Percentiles rank a stretch among this genome's conserved stretches.
Evolutionary conservation across 2,888 invertebrate genomes (phyloP).

Genomic region (Brachyptera putata): DNA sequence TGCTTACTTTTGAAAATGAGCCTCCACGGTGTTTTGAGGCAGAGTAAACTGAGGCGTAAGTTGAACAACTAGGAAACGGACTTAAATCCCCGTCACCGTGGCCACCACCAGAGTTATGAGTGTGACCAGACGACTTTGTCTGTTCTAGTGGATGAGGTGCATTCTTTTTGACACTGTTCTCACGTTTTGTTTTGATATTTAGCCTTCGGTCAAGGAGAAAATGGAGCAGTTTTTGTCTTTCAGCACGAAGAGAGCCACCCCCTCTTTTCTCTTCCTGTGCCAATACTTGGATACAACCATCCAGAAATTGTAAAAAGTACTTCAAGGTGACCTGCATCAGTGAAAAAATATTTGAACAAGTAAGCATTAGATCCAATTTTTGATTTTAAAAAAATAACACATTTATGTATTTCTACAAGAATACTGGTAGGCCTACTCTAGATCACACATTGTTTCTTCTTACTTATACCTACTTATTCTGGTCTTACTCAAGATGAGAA

Average conservation of each 20-base stretch:
- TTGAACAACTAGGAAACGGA: background rate
- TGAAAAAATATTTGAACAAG: background rate
- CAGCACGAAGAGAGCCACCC: slow-evolving; percentile 47
- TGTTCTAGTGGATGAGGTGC: slow-evolving; percentile 22
- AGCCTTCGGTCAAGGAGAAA: slow-evolving; percentile 61
- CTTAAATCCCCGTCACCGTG: background rate
- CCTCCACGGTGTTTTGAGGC: background rate
- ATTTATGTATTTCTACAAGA: no score
- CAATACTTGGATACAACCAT: slow-evolving; percentile 61
- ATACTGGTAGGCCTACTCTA: no score
- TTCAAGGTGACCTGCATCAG: slow-evolving; percentile 5
- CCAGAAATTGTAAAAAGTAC: slow-evolving; percentile 54
- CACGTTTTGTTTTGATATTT: background rate
- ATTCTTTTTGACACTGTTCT: slow-evolving; percentile 3
- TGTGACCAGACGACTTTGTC: background rate
- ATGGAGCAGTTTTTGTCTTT: slow-evolving; percentile 60
- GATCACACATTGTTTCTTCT: no score
- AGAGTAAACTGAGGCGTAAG: background rate
- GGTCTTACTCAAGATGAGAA: no score
- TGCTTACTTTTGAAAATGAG: background rate
- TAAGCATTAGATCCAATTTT: no score
- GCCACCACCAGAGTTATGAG: background rate
- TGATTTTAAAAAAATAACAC: no score
- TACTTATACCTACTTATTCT: no score
- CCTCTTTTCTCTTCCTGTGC: slow-evolving; percentile 41